Conservation (phyloP, 2,113 vertebrate genomes). For the Pontoporia blainvillei region DNA sequence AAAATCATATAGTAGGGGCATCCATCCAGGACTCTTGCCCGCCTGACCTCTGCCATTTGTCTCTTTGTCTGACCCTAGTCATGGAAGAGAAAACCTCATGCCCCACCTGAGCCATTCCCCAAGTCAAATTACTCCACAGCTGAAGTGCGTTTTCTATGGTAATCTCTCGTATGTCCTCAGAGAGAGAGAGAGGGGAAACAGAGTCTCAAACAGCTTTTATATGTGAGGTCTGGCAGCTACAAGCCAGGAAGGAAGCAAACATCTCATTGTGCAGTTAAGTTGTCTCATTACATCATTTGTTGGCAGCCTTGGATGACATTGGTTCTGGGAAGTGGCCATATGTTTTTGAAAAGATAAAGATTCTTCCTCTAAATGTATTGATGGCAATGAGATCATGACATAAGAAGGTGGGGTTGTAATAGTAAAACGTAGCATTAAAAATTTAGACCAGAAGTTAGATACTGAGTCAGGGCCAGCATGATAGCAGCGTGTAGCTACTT, state of each 20-base stretch:
- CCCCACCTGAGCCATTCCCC: neutral
- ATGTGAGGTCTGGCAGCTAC: neutral
- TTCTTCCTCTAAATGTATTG: slow-evolving; percentile 35
- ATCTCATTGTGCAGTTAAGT: slow-evolving; percentile 37
- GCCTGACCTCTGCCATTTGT: neutral
- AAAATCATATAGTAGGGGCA: neutral
- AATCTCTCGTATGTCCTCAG: neutral
- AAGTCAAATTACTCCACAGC: neutral
- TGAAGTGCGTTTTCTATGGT: neutral
- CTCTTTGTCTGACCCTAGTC: neutral
- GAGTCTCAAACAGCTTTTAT: neutral
- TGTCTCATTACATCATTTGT: slow-evolving; percentile 53
- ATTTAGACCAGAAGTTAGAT: neutral
- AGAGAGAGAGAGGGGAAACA: neutral
- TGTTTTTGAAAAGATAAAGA: slow-evolving; percentile 56
- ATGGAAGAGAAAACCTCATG: neutral
- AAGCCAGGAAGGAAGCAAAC: neutral
- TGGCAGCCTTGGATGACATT: slow-evolving; percentile 55
- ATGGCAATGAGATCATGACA: slow-evolving; percentile 59
- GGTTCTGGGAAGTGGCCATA: slow-evolving; percentile 56
- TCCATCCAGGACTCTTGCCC: neutral
- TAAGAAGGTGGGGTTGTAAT: neutral
- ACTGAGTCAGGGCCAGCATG: neutral
- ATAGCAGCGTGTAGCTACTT: neutral
- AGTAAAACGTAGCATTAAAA: neutral